A percentile compares a stretch with the other conserved stretches of the same genome.
Conservation (phyloP, 2,113 vertebrate species). For the Hyaena hyaena region DNA sequence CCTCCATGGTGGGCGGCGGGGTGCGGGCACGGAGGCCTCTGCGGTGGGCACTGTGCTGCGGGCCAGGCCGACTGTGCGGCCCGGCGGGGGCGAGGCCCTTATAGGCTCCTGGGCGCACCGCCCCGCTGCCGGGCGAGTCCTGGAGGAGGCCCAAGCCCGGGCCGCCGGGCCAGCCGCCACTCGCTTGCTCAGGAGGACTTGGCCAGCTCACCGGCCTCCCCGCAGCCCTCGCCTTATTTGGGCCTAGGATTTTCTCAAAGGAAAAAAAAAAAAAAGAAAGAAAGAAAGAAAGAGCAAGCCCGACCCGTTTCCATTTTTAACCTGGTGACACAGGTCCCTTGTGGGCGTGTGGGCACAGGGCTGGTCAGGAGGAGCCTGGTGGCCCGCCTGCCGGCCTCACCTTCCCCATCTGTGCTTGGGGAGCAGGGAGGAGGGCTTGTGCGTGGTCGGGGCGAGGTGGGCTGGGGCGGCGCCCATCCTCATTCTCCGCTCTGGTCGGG, state of each 20-base stretch:
- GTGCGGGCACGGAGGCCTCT: neutral
- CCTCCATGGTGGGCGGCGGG: constrained; percentile 90
- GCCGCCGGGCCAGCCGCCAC: constrained; percentile 84
- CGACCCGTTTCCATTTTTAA: constrained; percentile 91
- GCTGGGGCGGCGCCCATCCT: no score
- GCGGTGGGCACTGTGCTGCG: constrained; percentile 11
- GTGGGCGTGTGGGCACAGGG: constrained; percentile 70
- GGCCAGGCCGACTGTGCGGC: constrained; percentile 65
- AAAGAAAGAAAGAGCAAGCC: neutral
- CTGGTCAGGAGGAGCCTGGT: constrained; percentile 50
- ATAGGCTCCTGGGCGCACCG: neutral
- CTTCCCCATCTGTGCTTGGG: neutral
- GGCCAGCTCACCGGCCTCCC: constrained; percentile 81
- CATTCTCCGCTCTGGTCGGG: neutral
- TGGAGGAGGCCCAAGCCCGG: constrained; percentile 86
- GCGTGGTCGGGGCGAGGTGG: neutral
- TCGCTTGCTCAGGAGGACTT: constrained; percentile 83
- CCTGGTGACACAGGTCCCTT: constrained; percentile 83
- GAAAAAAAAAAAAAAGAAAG: constrained; percentile 71
- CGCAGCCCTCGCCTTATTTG: constrained; percentile 91
- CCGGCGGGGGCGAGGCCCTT: constrained; percentile 10
- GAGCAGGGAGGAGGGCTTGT: neutral
- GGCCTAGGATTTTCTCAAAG: constrained; percentile 87
- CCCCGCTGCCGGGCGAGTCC: constrained; percentile 81
- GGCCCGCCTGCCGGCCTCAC: neutral